Percentiles rank a stretch among this genome's conserved stretches.
These are phyloP conservation scores for Amphipoea lucens DNA, from an alignment of 2,888 invertebrate species.

Conservation along the genomic window DNA sequence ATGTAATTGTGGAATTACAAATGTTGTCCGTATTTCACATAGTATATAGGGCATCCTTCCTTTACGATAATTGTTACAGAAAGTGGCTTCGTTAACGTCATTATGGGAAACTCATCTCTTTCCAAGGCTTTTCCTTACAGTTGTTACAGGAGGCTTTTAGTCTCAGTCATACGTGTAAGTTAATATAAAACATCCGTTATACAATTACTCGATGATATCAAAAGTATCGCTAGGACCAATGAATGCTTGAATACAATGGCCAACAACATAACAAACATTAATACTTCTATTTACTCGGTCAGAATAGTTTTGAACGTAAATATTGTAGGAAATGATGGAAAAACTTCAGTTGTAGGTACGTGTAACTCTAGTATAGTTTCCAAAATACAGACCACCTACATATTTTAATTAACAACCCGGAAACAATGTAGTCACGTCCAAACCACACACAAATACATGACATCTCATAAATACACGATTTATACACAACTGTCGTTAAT, in stretches of 20 bases:
- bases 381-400: background rate
- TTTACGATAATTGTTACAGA: conserved; percentile 10
- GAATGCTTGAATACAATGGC: background rate
- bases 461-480: background rate
- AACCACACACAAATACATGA: background rate
- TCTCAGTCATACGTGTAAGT: background rate
- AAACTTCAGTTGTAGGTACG: background rate
- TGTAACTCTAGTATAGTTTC: background rate
- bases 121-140: background rate
- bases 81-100: background rate
- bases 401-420: background rate
- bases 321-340: background rate
- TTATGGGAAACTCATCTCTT: background rate
- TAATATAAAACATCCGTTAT: background rate
- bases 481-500: background rate
- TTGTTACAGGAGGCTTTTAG: background rate
- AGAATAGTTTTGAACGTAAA: background rate
- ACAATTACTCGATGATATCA: background rate
- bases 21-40: conserved; percentile 11
- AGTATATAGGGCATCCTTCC: background rate
- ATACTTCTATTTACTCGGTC: background rate
- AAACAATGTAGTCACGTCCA: background rate
- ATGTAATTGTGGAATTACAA: conserved; percentile 23
- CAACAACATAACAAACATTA: background rate
- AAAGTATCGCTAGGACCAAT: background rate